Percentiles rank a stretch among this genome's conserved stretches.
Conservation (phyloP, 2,797 vertebrate species). For the Danio tinwini region DNA sequence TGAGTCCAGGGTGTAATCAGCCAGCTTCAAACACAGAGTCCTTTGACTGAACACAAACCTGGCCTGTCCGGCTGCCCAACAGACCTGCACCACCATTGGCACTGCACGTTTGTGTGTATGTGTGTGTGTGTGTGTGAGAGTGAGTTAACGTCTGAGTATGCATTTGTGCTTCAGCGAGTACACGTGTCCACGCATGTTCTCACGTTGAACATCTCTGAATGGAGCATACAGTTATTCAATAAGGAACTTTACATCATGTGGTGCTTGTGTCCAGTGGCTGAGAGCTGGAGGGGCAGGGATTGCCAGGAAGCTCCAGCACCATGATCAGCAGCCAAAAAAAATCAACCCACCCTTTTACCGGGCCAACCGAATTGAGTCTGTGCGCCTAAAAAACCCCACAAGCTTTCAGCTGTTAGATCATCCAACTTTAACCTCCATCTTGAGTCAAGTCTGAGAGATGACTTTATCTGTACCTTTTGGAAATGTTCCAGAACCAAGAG, state of each 20-base stretch:
- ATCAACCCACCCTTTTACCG: neutral
- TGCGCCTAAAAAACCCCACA: conserved; percentile 5
- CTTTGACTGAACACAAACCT: conserved; percentile 58
- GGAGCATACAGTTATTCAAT: conserved; percentile 17
- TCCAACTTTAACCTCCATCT: conserved; percentile 8
- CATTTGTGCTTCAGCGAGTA: conserved; percentile 3
- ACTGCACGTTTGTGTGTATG: conserved; percentile 1
- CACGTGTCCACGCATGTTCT: conserved; percentile 21
- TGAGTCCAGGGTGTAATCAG: conserved; percentile 59
- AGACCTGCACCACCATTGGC: conserved; percentile 62
- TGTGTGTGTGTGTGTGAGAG: conserved; percentile 22
- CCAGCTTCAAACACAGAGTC: conserved; percentile 66
- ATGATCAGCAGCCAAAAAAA: conserved; percentile 29
- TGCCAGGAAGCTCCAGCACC: conserved; percentile 28
- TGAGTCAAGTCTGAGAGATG: conserved; percentile 11
- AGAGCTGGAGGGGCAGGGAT: conserved; percentile 20
- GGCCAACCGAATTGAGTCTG: conserved; percentile 7
- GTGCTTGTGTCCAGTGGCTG: conserved; percentile 28
- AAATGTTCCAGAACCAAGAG: neutral
- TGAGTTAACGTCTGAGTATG: conserved; percentile 26
- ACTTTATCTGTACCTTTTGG: neutral
- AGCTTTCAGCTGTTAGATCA: neutral
- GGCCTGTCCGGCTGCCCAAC: conserved; percentile 45
- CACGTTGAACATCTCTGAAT: conserved; percentile 30
- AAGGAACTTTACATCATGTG: conserved; percentile 53